Evolutionary conservation across 2,113 vertebrate genomes (phyloP).

Genomic region (Eulacestoma nigropectus): DNA sequence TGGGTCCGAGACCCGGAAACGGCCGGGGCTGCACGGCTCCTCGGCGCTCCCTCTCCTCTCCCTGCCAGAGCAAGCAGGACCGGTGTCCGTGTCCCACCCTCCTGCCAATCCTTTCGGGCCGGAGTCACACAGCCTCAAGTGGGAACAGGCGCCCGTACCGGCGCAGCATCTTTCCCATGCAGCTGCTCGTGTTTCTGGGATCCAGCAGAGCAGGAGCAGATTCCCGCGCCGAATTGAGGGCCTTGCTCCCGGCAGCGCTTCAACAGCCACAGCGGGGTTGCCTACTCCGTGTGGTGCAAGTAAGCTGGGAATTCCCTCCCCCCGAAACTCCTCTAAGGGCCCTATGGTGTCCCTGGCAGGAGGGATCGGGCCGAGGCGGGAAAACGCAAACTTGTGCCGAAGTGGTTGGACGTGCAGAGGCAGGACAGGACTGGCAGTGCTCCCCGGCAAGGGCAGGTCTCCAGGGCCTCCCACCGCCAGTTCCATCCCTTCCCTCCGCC

Average conservation of each 20-base stretch:
- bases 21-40: not conserved
- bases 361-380: not conserved
- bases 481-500: not conserved
- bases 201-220: not conserved
- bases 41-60: not conserved
- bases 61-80: no score
- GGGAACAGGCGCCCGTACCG: not conserved
- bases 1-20: not conserved
- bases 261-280: not conserved
- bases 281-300: not conserved
- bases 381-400: not conserved
- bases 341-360: not conserved
- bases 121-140: not conserved
- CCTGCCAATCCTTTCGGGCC: rapidly evolving
- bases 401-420: conserved; percentile 17
- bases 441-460: conserved; percentile 10
- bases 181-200: not conserved
- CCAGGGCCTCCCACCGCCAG: not conserved
- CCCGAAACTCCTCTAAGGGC: not conserved
- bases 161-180: not conserved
- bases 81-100: not conserved
- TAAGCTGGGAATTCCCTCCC: not conserved
- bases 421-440: conserved; percentile 18
- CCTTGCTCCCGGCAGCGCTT: not conserved
- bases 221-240: not conserved